phyloP scores from a whole-genome alignment of 2,888 invertebrate species.

The Lottia scabra region DNA sequence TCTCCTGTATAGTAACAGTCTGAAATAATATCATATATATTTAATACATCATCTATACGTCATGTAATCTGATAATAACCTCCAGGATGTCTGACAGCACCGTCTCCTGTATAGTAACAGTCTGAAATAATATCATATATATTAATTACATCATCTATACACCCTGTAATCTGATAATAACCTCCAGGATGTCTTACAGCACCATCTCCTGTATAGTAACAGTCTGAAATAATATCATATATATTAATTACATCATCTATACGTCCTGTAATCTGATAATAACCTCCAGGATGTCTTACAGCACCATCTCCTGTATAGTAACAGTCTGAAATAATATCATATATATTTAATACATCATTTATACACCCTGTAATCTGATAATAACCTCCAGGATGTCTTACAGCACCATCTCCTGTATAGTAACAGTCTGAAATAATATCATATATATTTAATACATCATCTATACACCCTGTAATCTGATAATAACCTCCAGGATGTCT shows the following conservation, averaged over 20 bases:
- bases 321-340: conserved; percentile 57
- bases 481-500: conserved; percentile 68
- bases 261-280: conserved; percentile 71
- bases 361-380: conserved; percentile 71
- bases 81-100: conserved; percentile 65
- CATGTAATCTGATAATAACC: conserved; percentile 31
- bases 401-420: conserved; percentile 71
- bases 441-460: conserved; percentile 72
- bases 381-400: conserved; percentile 66
- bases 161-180: conserved; percentile 70
- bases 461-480: conserved; percentile 71
- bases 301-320: conserved; percentile 72
- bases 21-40: conserved; percentile 33
- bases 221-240: conserved; percentile 55
- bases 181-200: conserved; percentile 67
- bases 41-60: too few species aligned
- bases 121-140: conserved; percentile 64
- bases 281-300: conserved; percentile 65
- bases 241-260: conserved; percentile 73
- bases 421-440: conserved; percentile 66
- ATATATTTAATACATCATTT: conserved; percentile 73
- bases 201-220: conserved; percentile 72
- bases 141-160: conserved; percentile 73
- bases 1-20: conserved; percentile 72
- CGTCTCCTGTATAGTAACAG: conserved; percentile 72